Evolutionary conservation across 2,797 vertebrate species (phyloP), one percentile per base, ranked within the genome.

Genomic region (Sebastes aleutianus): DNA sequence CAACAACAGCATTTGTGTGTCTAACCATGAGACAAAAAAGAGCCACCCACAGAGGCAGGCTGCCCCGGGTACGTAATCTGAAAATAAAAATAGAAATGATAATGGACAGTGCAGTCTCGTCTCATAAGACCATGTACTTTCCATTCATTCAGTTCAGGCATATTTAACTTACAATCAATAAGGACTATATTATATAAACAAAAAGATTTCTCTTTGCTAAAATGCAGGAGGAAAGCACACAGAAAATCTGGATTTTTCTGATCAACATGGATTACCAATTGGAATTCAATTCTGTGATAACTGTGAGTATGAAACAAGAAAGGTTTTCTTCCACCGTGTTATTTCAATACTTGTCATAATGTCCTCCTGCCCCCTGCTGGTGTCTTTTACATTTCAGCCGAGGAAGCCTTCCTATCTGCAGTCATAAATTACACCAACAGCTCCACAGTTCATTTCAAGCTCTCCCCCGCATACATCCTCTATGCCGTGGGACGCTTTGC

Each of bases 391-490:
- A 18, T 82, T 79, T 43, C 91, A 99, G 98, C 95, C 68, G 97
- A 97, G 92, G 98, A 98, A 27, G 91, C 95, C 79, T 97, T 99
- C 89, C 93, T 99, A 74, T 97, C 96, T 67, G 97, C 97, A 57
- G 96, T 99, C 87, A 96, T 99, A 86, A 97, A 97, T 86, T 97
- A 98, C 86, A 97, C 97, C 62, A 98, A 97, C 88, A 98, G 97
- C 92, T 98, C 97, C 0, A 98, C 97, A 0, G 96, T 98, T 61
- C 97, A 99, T 78, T 99, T 99, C 87, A 97, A 97, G 87, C 92
- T 99, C 31, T 98, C 97, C 0, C 98, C 98, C 3, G 98, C 98
- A 0, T 99, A 98, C 4, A 93, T 95, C 50, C 90, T 99, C 16
- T 99, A 99, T 20, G 96, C 97, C 82, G 93, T 92, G 0, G 96